Conservation (phyloP, 2,797 vertebrate genomes). For the Macroramphosus scolopax region DNA sequence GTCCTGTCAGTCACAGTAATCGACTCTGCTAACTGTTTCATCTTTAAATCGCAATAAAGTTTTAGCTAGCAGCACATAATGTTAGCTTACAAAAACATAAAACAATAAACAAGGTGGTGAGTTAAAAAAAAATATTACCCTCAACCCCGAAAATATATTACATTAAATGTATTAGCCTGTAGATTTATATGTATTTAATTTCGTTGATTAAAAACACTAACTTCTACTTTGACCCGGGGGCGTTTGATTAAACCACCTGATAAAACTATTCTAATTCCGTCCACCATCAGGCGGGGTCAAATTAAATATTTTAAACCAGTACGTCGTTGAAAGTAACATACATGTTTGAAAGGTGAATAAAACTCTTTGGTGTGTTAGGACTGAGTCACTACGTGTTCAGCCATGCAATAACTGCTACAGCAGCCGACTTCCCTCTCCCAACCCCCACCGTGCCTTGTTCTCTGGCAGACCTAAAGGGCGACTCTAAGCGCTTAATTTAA, state of each 20-base stretch:
- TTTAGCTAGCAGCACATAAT: no score
- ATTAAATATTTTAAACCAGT: no score
- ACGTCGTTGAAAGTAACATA: no score
- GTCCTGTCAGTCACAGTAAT: no score
- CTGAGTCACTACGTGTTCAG: conserved; percentile 59
- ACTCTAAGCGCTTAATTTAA: conserved; percentile 86
- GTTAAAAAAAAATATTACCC: no score
- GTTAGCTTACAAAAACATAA: no score
- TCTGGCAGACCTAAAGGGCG: conserved; percentile 59
- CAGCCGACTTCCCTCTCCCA: conserved; percentile 72
- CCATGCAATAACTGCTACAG: conserved; percentile 46
- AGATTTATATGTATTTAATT: no score
- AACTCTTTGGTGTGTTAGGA: conserved; percentile 19
- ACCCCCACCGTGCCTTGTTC: conserved; percentile 72
- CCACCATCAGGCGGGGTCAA: background rate
- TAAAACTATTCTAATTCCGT: background rate
- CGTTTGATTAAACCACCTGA: conserved; percentile 2
- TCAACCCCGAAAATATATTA: no score
- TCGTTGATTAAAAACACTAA: background rate
- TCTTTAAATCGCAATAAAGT: no score
- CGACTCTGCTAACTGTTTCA: no score
- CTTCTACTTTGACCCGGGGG: conserved; percentile 1
- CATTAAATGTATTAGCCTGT: no score
- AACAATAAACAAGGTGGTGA: no score
- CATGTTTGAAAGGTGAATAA: background rate